Conservation (phyloP, 1,140 invertebrate species). For the Coenobita brevimanus region DNA sequence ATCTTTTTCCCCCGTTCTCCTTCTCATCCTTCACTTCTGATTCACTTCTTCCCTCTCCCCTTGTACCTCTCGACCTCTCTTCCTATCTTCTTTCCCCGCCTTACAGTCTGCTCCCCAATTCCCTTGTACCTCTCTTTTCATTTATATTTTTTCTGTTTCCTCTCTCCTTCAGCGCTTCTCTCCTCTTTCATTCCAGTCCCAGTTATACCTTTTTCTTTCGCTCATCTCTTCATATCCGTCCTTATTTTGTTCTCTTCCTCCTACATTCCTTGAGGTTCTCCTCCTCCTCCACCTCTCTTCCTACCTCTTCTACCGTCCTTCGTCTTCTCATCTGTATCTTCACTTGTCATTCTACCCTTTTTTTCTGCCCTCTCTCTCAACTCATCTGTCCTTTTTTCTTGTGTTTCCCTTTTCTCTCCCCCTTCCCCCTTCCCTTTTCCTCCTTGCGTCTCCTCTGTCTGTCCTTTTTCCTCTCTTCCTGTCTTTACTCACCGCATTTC, state of each 20-base stretch:
- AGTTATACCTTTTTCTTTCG: neutral
- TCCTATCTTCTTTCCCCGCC: neutral
- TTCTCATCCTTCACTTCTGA: neutral
- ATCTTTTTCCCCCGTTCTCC: neutral
- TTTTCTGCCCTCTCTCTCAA: neutral
- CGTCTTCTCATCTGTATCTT: too few relatives aligned
- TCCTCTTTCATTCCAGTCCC: too few relatives aligned
- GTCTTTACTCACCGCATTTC: too few relatives aligned
- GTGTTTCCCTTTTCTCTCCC: neutral
- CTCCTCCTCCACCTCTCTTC: constrained; percentile 22
- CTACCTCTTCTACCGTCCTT: neutral
- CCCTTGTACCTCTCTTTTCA: neutral
- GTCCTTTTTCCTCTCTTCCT: too few relatives aligned
- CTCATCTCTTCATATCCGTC: neutral
- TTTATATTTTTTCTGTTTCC: neutral
- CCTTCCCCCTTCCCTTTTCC: neutral
- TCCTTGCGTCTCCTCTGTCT: constrained; percentile 13
- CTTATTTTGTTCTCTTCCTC: neutral
- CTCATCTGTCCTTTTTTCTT: neutral
- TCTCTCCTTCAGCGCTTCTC: neutral
- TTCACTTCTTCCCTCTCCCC: neutral
- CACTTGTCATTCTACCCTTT: too few relatives aligned
- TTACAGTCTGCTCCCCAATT: neutral
- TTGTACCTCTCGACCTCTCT: too few relatives aligned
- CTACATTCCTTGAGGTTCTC: neutral